Conservation (phyloP, 1,140 invertebrate species). For the Eupeodes corollae region DNA sequence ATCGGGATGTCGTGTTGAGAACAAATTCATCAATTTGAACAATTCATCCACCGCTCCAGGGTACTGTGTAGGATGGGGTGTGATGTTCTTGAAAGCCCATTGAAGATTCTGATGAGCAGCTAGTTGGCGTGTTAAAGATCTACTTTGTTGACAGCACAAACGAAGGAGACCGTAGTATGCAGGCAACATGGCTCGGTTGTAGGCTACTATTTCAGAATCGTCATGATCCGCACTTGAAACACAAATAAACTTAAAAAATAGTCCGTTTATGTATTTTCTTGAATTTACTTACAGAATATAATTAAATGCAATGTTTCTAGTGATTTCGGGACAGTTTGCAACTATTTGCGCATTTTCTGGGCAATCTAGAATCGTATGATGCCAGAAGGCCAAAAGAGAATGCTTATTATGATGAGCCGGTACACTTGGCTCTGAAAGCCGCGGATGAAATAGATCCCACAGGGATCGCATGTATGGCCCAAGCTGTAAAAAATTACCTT, state of each 20-base stretch:
- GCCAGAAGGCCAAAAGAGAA: conserved; percentile 83
- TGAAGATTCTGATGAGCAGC: conserved; percentile 88
- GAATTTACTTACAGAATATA: conserved; percentile 74
- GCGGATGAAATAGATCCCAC: conserved; percentile 89
- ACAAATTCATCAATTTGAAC: conserved; percentile 77
- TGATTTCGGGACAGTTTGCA: conserved; percentile 63
- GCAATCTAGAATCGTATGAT: conserved; percentile 82
- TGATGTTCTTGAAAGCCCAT: conserved; percentile 94
- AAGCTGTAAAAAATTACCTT: conserved; percentile 44
- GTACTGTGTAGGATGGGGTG: conserved; percentile 86
- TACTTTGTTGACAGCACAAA: conserved; percentile 79
- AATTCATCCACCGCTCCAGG: conserved; percentile 80
- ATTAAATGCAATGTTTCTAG: conserved; percentile 83
- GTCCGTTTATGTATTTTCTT: neutral
- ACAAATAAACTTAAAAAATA: conserved; percentile 7
- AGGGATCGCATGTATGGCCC: conserved; percentile 80
- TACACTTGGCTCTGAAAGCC: conserved; percentile 87
- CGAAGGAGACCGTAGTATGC: conserved; percentile 87
- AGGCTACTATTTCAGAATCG: conserved; percentile 86
- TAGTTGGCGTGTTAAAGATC: conserved; percentile 70
- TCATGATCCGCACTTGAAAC: conserved; percentile 76
- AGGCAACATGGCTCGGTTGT: conserved; percentile 85
- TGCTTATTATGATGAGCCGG: conserved; percentile 92
- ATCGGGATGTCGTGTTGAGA: conserved; percentile 64
- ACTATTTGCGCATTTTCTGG: conserved; percentile 84